Percentiles rank a stretch among this genome's conserved stretches.
phyloP scores from a whole-genome alignment of 1,140 invertebrate species.

The Drosophila yakuba region DNA sequence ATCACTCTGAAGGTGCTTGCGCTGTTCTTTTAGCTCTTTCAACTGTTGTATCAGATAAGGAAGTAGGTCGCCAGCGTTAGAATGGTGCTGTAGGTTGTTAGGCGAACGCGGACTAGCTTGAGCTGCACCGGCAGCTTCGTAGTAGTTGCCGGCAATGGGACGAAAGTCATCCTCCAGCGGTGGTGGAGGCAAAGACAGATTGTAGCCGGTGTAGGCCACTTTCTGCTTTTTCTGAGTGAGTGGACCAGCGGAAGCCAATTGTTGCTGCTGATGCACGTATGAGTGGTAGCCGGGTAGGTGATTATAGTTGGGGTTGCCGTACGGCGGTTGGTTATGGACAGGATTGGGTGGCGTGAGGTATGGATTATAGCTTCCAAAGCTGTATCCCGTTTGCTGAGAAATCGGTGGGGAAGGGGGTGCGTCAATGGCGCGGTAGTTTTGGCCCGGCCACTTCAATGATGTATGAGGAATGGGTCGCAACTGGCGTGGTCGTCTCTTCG shows the following conservation, averaged over 20 bases:
- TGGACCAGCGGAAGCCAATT: conserved; percentile 31
- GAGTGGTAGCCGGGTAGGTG: conserved; percentile 53
- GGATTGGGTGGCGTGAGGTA: conserved; percentile 70
- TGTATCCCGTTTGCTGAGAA: conserved; percentile 43
- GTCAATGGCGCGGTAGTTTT: conserved; percentile 66
- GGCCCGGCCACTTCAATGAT: conserved; percentile 41
- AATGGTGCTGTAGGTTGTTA: conserved; percentile 27
- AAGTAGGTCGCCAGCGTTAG: conserved; percentile 47
- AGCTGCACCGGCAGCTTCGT: conserved; percentile 35
- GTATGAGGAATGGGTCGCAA: conserved; percentile 50
- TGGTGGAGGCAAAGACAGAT: conserved; percentile 72
- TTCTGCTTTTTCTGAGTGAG: conserved; percentile 49
- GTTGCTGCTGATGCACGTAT: conserved; percentile 44
- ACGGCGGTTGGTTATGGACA: conserved; percentile 14
- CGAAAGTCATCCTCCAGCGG: conserved; percentile 71
- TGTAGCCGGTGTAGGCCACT: conserved; percentile 70
- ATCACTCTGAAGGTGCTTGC: conserved; percentile 73
- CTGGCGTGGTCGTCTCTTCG: conserved; percentile 62
- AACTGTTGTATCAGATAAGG: conserved; percentile 76
- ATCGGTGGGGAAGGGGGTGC: conserved; percentile 27
- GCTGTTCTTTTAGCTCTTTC: conserved; percentile 67
- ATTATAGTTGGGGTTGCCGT: conserved; percentile 57
- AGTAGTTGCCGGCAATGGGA: conserved; percentile 73
- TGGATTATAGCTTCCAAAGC: conserved; percentile 73
- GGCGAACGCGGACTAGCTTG: conserved; percentile 34